Evolutionary conservation across 2,113 vertebrate species (phyloP).

Genomic region (Nicator chloris): DNA sequence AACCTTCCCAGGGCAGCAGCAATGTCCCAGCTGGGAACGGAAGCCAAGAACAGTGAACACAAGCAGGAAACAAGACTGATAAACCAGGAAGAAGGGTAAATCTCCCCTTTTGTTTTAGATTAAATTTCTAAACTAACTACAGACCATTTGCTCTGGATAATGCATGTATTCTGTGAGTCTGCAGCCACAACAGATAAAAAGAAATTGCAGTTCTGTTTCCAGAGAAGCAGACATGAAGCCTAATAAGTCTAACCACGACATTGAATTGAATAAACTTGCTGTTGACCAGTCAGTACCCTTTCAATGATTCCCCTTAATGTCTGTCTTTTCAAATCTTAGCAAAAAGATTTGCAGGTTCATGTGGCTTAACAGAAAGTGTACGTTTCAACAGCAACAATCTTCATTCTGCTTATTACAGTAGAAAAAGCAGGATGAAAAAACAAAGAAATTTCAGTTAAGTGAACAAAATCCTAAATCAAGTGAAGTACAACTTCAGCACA

Average conservation of each 20-base stretch:
- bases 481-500: slow-evolving; percentile 5
- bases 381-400: not conserved
- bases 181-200: not conserved
- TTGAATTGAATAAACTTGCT: slow-evolving; percentile 14
- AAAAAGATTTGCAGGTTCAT: not conserved
- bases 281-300: not conserved
- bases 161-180: not conserved
- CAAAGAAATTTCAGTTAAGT: not conserved
- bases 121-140: slow-evolving; percentile 1
- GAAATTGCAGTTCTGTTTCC: not conserved
- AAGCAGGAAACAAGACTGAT: not conserved
- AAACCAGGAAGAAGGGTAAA: not conserved
- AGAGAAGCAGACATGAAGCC: not conserved
- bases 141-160: slow-evolving; percentile 12
- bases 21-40: not conserved
- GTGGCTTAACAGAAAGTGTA: not conserved
- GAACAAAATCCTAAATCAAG: not conserved
- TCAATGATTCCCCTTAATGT: not conserved
- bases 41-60: not conserved
- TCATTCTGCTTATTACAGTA: not conserved
- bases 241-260: not conserved
- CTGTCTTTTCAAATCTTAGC: not conserved
- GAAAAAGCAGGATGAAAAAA: not conserved
- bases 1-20: not conserved
- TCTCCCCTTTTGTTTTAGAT: not conserved